Evolutionary conservation across 2,888 invertebrate genomes (phyloP).

Genomic region (Coelogynopora nodosa): DNA sequence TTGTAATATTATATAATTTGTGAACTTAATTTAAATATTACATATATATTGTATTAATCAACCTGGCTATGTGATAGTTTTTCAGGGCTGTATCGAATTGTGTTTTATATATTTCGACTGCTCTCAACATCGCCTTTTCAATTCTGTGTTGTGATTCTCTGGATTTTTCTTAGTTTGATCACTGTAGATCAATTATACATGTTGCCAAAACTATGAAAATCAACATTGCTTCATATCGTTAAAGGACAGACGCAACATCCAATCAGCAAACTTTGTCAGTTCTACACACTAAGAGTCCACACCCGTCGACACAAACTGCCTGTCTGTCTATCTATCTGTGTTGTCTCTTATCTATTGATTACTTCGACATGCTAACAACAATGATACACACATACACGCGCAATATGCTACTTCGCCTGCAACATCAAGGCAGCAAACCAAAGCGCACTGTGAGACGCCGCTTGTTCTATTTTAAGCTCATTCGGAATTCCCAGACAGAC

Average conservation of each 20-base stretch:
- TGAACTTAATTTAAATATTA: too few species aligned
- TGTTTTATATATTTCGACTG: too few species aligned
- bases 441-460: background rate
- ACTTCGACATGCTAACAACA: background rate
- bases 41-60: too few species aligned
- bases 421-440: background rate
- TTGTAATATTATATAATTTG: too few species aligned
- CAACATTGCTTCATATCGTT: background rate
- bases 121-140: background rate
- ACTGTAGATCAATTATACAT: background rate
- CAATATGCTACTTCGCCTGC: background rate
- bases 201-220: background rate
- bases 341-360: background rate
- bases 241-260: background rate
- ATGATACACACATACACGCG: background rate
- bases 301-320: background rate
- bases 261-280: background rate
- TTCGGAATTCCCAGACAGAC: background rate
- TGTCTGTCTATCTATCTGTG: background rate
- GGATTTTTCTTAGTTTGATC: background rate
- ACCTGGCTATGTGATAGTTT: too few species aligned
- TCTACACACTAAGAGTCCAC: background rate
- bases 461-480: background rate
- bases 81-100: too few species aligned
- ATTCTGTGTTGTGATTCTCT: background rate